These are phyloP conservation scores for Noctua janthe DNA, from an alignment of 2,888 invertebrate species.

Conservation along the genomic window DNA sequence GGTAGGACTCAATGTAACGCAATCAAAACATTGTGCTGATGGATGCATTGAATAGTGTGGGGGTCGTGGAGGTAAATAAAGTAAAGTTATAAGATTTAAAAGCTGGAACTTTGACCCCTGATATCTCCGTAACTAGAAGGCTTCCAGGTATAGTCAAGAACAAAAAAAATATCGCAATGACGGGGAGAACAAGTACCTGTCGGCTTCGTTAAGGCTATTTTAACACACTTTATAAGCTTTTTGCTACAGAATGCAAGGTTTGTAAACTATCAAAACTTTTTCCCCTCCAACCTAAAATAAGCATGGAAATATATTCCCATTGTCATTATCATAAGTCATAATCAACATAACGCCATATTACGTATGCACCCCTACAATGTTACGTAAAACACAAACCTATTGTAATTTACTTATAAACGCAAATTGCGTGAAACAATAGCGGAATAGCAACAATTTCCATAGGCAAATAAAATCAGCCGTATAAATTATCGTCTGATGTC, in stretches of 20 bases:
- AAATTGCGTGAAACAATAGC: conserved; percentile 62
- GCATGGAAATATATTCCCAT: conserved; percentile 55
- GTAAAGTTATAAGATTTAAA: too few species aligned
- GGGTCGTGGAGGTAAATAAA: too few species aligned
- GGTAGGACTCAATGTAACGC: too few species aligned
- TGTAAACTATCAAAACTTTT: not conserved
- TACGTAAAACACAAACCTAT: conserved; percentile 49
- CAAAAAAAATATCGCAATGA: too few species aligned
- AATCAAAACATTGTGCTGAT: too few species aligned
- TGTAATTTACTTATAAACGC: conserved; percentile 58
- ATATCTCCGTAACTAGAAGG: too few species aligned
- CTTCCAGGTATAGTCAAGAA: too few species aligned
- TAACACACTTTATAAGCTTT: too few species aligned
- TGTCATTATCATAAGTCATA: conserved; percentile 53
- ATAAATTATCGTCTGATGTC: conserved; percentile 61
- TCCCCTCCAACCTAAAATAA: not conserved
- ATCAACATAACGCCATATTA: conserved; percentile 51
- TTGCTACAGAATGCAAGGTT: not conserved
- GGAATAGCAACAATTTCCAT: conserved; percentile 47
- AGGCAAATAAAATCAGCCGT: conserved; percentile 49
- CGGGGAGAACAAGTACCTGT: too few species aligned
- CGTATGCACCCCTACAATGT: conserved; percentile 54
- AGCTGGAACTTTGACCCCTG: too few species aligned
- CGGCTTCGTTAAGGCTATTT: too few species aligned
- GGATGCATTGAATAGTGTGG: too few species aligned